Evolutionary conservation across 37 sponge, comb jelly and placozoan species (phyloP).

Genomic region (Cladorhizidae sp.): DNA sequence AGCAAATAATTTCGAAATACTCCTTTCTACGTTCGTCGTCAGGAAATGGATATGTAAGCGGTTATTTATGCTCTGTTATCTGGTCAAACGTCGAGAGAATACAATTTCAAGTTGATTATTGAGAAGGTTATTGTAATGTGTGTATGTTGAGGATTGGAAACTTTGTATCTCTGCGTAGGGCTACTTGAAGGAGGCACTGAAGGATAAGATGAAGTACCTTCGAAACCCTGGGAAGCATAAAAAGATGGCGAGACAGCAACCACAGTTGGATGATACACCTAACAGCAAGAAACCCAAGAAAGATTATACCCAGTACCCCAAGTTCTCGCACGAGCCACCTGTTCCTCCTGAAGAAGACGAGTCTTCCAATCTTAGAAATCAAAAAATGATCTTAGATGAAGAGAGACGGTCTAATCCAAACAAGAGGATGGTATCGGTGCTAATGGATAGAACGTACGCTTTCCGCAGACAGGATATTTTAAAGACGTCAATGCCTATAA

Average conservation of each 20-base stretch:
- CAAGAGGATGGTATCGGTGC: background rate
- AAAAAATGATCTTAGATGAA: background rate
- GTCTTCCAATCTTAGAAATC: background rate
- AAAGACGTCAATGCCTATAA: no score
- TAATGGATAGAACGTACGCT: background rate
- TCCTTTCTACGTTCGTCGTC: slow-evolving; percentile 7
- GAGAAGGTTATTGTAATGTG: no score
- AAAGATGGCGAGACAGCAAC: background rate
- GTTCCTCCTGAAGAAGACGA: background rate
- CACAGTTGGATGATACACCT: no score
- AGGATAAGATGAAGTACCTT: slow-evolving; percentile 8
- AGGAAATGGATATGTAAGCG: no score
- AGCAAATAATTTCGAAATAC: slow-evolving; percentile 25
- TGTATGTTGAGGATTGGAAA: background rate
- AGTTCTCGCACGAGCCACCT: background rate
- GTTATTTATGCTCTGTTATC: no score
- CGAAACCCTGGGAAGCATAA: background rate
- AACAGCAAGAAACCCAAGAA: background rate
- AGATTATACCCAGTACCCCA: background rate
- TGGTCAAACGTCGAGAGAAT: no score
- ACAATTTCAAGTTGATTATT: no score
- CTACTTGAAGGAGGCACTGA: slow-evolving; percentile 8
- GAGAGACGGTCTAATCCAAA: background rate
- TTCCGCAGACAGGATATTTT: background rate
- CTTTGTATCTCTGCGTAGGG: background rate